Conservation (phyloP, 2,888 invertebrate species). For the Aethes cnicana region DNA sequence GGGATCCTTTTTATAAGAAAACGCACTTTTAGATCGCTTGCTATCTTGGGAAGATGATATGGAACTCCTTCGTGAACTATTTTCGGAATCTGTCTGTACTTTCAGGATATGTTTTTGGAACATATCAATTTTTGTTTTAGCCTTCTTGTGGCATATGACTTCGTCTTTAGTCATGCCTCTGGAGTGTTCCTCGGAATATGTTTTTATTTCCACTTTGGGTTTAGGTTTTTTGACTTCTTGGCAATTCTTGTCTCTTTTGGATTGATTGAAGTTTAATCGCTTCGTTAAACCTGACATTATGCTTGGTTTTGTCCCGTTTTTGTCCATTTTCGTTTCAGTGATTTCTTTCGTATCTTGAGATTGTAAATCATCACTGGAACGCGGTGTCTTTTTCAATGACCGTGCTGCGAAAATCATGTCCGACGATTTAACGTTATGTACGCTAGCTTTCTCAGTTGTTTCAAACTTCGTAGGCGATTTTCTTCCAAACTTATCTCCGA, state of each 20-base stretch:
- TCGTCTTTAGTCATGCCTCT: constrained; percentile 64
- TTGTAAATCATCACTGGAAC: constrained; percentile 31
- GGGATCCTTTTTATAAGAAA: too few species aligned
- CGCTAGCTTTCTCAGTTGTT: constrained; percentile 52
- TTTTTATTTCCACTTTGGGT: constrained; percentile 71
- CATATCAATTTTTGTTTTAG: constrained; percentile 74
- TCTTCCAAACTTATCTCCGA: constrained; percentile 53
- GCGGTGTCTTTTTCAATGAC: constrained; percentile 51
- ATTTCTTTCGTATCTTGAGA: constrained; percentile 35
- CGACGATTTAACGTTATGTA: constrained; percentile 62
- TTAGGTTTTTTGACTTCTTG: constrained; percentile 49
- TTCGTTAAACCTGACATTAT: constrained; percentile 67
- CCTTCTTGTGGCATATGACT: constrained; percentile 69
- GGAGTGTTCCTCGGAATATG: constrained; percentile 65
- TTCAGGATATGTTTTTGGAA: constrained; percentile 75
- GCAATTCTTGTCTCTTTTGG: constrained; percentile 59
- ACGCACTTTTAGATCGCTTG: constrained; percentile 41
- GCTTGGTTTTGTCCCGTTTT: constrained; percentile 51
- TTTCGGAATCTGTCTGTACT: constrained; percentile 67
- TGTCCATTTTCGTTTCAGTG: constrained; percentile 40
- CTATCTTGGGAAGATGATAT: constrained; percentile 59
- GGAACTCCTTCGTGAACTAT: constrained; percentile 64
- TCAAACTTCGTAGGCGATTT: constrained; percentile 43
- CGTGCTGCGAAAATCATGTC: constrained; percentile 61
- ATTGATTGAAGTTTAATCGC: constrained; percentile 65